Conservation (phyloP, 1,140 invertebrate species). For the Dendroctonus ponderosae region DNA sequence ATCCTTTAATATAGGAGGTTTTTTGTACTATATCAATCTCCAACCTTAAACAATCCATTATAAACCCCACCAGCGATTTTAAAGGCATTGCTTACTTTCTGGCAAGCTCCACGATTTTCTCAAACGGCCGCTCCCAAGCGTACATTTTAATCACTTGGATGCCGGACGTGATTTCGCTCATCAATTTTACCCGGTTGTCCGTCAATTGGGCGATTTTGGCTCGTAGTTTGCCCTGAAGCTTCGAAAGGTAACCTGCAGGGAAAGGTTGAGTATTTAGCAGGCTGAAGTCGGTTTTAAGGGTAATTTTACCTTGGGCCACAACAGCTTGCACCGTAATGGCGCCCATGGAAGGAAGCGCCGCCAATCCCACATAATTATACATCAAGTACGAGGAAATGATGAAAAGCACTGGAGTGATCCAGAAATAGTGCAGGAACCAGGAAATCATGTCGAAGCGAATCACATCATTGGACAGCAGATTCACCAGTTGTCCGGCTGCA, state of each 20-base stretch:
- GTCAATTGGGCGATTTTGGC: conserved; percentile 68
- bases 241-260: conserved; percentile 64
- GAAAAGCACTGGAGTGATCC: conserved; percentile 74
- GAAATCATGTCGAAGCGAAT: conserved; percentile 58
- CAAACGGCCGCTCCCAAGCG: conserved; percentile 78
- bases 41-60: conserved; percentile 50
- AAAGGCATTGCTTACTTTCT: conserved; percentile 51
- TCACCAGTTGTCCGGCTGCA: conserved; percentile 69
- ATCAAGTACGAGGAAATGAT: conserved; percentile 62
- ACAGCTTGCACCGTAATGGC: conserved; percentile 64
- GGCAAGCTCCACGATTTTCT: conserved; percentile 61
- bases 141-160: conserved; percentile 84
- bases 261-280: neutral
- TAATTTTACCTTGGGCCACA: conserved; percentile 60
- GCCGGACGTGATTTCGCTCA: conserved; percentile 78
- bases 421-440: conserved; percentile 62
- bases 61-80: neutral
- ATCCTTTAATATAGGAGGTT: conserved; percentile 69
- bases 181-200: conserved; percentile 76
- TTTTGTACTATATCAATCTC: conserved; percentile 67
- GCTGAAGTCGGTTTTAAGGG: neutral
- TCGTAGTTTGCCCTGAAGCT: conserved; percentile 62
- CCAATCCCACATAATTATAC: conserved; percentile 59
- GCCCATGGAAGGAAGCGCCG: conserved; percentile 60
- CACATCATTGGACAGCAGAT: conserved; percentile 74